Percentiles rank a stretch among this genome's conserved stretches.
phyloP scores from a whole-genome alignment of 2,113 vertebrate genomes.

The Alaudala cheleensis region DNA sequence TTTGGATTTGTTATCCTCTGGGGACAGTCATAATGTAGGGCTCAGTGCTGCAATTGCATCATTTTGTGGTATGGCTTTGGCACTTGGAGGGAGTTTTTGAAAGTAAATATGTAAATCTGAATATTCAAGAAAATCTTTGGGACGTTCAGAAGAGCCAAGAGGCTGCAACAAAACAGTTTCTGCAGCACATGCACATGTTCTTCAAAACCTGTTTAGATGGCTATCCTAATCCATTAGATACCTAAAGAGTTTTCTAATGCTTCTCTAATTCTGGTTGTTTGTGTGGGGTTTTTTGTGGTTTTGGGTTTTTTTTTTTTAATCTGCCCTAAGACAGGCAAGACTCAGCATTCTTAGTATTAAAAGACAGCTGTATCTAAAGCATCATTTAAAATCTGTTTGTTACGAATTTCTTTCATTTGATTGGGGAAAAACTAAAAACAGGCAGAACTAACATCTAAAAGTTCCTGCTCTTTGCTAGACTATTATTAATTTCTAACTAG shows the following conservation, averaged over 20 bases:
- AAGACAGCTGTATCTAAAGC: not conserved
- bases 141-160: not conserved
- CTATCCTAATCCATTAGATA: not conserved
- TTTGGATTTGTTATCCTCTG: not conserved
- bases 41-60: not conserved
- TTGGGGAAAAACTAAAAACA: not conserved
- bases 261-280: not conserved
- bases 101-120: not conserved
- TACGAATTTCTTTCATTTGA: not conserved
- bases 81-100: not conserved
- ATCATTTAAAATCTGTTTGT: not conserved
- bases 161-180: not conserved
- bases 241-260: not conserved
- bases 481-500: conserved; percentile 21
- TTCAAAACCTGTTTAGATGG: not conserved
- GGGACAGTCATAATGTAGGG: not conserved
- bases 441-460: not conserved
- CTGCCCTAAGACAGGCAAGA: not conserved
- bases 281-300: not conserved
- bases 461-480: not conserved
- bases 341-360: not conserved
- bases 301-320: not conserved
- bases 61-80: not conserved
- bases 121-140: not conserved
- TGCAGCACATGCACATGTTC: not conserved